Base-by-base conservation (phyloP, 2,888 invertebrate genomes). In the Caenorhabditis sp. region DNA sequence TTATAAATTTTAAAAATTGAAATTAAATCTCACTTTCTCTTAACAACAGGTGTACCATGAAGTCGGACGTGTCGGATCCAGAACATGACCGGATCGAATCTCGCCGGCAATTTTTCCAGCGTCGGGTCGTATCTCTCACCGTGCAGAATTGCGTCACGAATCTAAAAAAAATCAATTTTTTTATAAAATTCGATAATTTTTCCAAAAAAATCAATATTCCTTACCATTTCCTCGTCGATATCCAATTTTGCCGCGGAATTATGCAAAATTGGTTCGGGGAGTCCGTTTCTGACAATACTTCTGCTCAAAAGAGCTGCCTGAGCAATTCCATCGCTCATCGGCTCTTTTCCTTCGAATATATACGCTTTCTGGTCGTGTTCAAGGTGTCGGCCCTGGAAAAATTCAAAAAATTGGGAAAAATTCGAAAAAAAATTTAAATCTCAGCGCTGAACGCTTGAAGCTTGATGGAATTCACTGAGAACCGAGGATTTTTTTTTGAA, bases 61-160 rank as follows among this genome's bases (percentile, higher is more conserved):
- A 89, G 78, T 35, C 86, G 64, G 0, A 80, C 76, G 61, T 90
- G 89, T 4, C 70, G 81, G 15, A 85, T 65, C 91, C 91, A 91
- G 71, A 91, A 91, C 40, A 91, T 64, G n/a, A 91, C 82, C 8
- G 90, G 90, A 83, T 91, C 91, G 65, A 88, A 88, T 26, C 88
- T 72, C 2, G 60, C 62, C 9, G 89, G 89, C 37, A 89, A 67
- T 61, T 87, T 88, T 68, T 90, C 90, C 62, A 91, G 67, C 0
- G 90, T 88, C 15, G 90, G 89, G 70, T 91, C 90, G 67, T 85
- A 89, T 28, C 86, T 74, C 81, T 91, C 89, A 2, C 89, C 91
- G 56, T 88, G 89, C 51, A 90, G 82, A 69, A 91, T 91, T 8
- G 86, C 76, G 67, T 90, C 89, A n/a, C 67, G 44, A 8, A 90